Evolutionary conservation across 2,113 vertebrate species (phyloP).

Genomic region (Eurypyga helias): DNA sequence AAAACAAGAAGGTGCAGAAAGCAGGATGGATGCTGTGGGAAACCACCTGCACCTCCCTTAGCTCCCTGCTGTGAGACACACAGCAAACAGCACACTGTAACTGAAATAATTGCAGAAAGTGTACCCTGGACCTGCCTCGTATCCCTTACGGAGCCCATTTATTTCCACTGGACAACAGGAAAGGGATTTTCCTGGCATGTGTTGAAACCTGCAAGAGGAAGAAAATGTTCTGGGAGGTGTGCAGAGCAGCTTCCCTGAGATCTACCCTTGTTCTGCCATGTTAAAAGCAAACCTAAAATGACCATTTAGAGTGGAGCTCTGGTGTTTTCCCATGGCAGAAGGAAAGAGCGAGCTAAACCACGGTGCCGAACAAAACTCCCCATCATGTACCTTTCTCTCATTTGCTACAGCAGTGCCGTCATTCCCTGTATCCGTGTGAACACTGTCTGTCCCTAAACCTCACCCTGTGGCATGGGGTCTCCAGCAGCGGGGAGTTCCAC

Average conservation of each 20-base stretch:
- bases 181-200: neutral
- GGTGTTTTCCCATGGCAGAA: neutral
- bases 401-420: accelerated
- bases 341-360: neutral
- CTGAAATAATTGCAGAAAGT: no score
- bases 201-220: neutral
- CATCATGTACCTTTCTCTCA: neutral
- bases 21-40: neutral
- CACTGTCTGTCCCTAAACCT: neutral
- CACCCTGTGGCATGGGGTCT: accelerated
- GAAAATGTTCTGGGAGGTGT: neutral
- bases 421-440: accelerated
- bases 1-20: neutral
- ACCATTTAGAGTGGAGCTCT: neutral
- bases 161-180: neutral
- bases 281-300: neutral
- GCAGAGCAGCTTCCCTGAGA: neutral
- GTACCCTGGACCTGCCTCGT: neutral
- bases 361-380: no score
- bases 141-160: accelerated
- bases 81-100: accelerated
- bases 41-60: neutral
- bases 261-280: neutral
- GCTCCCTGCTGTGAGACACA: accelerated
- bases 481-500: neutral